Conservation (phyloP, 1,140 invertebrate genomes). For the Brachionus manjavacas region DNA sequence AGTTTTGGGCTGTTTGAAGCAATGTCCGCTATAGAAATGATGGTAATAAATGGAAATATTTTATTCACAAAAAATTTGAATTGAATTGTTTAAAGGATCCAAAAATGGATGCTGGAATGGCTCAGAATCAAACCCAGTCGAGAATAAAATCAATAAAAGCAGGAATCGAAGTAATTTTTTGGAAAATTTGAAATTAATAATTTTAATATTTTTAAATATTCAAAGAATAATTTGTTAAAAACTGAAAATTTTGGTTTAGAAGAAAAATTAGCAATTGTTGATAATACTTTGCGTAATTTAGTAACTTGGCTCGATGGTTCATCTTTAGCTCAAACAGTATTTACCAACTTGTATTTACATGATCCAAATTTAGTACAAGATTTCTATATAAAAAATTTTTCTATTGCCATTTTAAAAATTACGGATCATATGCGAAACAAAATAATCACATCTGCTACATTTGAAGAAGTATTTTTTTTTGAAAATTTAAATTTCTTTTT, state of each 20-base stretch:
- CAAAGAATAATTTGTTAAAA: conserved; percentile 61
- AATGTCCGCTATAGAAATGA: conserved; percentile 99
- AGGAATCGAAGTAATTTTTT: conserved; percentile 69
- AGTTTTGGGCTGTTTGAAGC: conserved; percentile 88
- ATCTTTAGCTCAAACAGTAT: conserved; percentile 90
- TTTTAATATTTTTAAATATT: background rate
- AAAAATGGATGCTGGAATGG: conserved; percentile 98
- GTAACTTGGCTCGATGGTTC: conserved; percentile 84
- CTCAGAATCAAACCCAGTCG: conserved; percentile 73
- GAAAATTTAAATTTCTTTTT: background rate
- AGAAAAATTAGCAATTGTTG: conserved; percentile 73
- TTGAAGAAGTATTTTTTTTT: conserved; percentile 58
- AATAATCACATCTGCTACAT: conserved; percentile 66
- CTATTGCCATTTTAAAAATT: conserved; percentile 79
- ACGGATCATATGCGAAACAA: conserved; percentile 83
- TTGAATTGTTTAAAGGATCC: conserved; percentile 64
- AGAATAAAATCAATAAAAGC: conserved; percentile 80
- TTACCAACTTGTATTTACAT: conserved; percentile 91
- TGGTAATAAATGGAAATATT: conserved; percentile 59
- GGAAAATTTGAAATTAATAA: background rate
- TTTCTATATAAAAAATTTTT: conserved; percentile 76
- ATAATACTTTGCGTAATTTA: conserved; percentile 82
- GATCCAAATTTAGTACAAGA: conserved; percentile 79
- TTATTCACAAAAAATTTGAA: background rate
- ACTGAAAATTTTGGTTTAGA: conserved; percentile 64